phyloP scores from a whole-genome alignment of 2,888 invertebrate genomes.

The Nemotelus nigrinus region DNA sequence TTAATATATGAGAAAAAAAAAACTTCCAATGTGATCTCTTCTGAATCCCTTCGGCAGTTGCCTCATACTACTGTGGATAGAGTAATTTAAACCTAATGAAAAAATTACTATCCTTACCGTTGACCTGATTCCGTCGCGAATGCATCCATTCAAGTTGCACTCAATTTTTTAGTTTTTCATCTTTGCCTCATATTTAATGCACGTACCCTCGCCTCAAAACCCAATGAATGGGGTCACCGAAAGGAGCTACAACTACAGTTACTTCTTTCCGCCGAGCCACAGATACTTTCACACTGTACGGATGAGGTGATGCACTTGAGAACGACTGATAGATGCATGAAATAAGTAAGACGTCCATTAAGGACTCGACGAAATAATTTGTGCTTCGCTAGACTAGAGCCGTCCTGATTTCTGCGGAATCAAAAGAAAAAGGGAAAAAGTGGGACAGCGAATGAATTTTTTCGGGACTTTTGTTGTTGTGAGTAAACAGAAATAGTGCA shows the following conservation, averaged over 20 bases:
- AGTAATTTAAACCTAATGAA: conserved; percentile 24
- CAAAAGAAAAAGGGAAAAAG: not conserved
- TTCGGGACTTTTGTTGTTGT: no score
- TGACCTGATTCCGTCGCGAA: conserved; percentile 24
- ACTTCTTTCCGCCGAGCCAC: not conserved
- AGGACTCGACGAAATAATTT: not conserved
- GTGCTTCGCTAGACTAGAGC: no score
- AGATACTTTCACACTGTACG: not conserved
- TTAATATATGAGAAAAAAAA: no score
- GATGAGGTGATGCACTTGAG: conserved; percentile 17
- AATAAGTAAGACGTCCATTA: conserved; percentile 9
- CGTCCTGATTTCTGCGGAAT: no score
- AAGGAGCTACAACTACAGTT: conserved; percentile 7
- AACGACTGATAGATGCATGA: not conserved
- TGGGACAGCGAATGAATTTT: not conserved
- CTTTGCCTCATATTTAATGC: not conserved
- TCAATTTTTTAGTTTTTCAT: not conserved
- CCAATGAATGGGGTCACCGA: not conserved
- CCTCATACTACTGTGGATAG: not conserved
- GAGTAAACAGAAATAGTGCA: no score
- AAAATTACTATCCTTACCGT: conserved; percentile 27
- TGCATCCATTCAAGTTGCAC: conserved; percentile 7
- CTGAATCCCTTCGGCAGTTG: no score
- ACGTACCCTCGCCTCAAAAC: not conserved
- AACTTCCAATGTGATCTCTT: no score